Evolutionary conservation across 2,888 invertebrate species (phyloP).

Genomic region (Acanthosepion esculentum): DNA sequence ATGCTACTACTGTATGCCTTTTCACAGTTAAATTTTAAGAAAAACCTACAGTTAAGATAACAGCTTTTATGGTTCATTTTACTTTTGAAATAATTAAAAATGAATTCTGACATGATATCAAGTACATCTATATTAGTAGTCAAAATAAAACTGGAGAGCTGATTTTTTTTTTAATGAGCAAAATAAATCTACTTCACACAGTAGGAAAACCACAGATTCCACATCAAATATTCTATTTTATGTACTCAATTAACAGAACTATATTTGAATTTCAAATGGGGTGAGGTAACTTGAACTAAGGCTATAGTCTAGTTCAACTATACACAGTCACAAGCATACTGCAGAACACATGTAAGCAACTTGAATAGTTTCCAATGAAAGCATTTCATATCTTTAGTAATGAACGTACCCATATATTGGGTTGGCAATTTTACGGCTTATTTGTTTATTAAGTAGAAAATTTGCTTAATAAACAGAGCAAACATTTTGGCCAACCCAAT

Average conservation of each 20-base stretch:
- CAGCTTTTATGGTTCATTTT: not conserved
- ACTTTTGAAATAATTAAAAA: not conserved
- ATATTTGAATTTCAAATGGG: not conserved
- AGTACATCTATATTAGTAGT: not conserved
- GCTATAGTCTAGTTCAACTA: not conserved
- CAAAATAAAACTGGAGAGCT: not conserved
- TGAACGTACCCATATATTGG: not conserved
- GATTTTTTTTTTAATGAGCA: not conserved
- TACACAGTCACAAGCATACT: not conserved
- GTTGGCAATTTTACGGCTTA: no score
- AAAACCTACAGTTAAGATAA: not conserved
- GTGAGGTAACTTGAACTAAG: not conserved
- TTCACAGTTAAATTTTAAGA: no score
- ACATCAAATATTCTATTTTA: not conserved
- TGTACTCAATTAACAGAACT: not conserved
- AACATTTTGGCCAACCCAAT: not conserved
- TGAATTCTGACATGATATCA: not conserved
- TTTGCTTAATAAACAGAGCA: no score
- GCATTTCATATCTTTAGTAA: not conserved
- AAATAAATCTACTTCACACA: not conserved
- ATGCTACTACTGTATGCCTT: no score
- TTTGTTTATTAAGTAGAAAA: no score
- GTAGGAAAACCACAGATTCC: not conserved
- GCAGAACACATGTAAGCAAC: not conserved
- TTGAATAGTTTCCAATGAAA: not conserved